These are phyloP conservation scores for Mythimna ferrago DNA, from an alignment of 2,888 invertebrate species.

Conservation along the genomic window DNA sequence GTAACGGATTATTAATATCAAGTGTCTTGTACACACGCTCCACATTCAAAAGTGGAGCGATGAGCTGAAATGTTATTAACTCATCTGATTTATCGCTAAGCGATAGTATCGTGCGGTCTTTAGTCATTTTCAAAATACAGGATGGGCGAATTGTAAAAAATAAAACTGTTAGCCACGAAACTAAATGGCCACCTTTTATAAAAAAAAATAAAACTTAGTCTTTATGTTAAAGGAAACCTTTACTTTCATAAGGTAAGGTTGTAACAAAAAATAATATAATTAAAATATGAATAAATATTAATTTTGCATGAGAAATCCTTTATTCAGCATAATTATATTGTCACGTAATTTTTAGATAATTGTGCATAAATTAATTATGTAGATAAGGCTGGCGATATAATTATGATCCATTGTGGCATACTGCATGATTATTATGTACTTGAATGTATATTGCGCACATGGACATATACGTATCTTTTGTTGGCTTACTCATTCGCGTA, in stretches of 20 bases:
- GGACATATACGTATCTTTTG: neutral
- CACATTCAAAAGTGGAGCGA: constrained; percentile 60
- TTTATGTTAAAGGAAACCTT: too few relatives aligned
- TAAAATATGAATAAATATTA: neutral
- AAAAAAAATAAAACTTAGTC: too few relatives aligned
- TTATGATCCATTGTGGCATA: constrained; percentile 24
- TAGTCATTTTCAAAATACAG: neutral
- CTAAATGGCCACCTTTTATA: neutral
- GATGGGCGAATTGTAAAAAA: neutral
- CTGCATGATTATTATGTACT: constrained; percentile 11
- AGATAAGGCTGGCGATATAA: constrained; percentile 4
- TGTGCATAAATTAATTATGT: neutral
- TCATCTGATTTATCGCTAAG: constrained; percentile 40
- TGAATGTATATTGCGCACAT: constrained; percentile 17
- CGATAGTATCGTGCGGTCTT: constrained; percentile 17
- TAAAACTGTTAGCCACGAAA: neutral
- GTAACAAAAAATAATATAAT: neutral
- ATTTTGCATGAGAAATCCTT: neutral
- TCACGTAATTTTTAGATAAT: neutral
- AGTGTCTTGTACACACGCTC: constrained; percentile 60
- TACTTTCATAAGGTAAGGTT: neutral
- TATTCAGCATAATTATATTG: neutral
- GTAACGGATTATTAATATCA: constrained; percentile 70
- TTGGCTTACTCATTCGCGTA: constrained; percentile 1
- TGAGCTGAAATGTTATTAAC: constrained; percentile 47